Percentiles rank a stretch among this genome's conserved stretches.
Conservation (phyloP, 2,888 invertebrate species). For the Diadromus collaris region DNA sequence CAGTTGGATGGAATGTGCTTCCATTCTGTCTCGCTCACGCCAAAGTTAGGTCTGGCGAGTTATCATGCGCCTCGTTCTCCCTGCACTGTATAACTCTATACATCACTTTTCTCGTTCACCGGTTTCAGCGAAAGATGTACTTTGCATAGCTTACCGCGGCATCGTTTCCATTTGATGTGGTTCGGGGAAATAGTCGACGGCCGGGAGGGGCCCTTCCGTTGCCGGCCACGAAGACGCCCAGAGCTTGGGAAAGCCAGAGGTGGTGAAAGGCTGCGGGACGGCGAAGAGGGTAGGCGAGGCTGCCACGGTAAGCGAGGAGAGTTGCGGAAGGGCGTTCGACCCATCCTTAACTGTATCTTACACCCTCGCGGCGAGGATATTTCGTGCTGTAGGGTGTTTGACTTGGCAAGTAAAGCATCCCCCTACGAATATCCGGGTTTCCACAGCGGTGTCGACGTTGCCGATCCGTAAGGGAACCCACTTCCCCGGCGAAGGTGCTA, state of each 20-base stretch:
- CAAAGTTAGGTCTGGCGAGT: conserved; percentile 40
- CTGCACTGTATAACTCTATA: conserved; percentile 14
- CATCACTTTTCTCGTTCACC: conserved; percentile 27
- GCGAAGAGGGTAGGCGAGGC: conserved; percentile 27
- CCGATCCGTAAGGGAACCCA: conserved; percentile 29
- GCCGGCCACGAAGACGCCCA: conserved; percentile 29
- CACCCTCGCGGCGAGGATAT: conserved; percentile 72
- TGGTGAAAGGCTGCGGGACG: conserved; percentile 34
- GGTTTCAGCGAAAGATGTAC: conserved; percentile 62
- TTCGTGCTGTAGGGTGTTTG: conserved; percentile 75
- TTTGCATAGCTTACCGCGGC: conserved; percentile 67
- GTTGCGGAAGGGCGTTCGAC: conserved; percentile 60
- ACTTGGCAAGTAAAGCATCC: conserved; percentile 76
- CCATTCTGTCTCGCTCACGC: conserved; percentile 25
- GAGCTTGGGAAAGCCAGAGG: conserved; percentile 13
- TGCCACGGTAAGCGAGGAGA: conserved; percentile 28
- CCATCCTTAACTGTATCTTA: conserved; percentile 72
- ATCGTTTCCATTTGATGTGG: conserved; percentile 73
- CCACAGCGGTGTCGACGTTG: conserved; percentile 34
- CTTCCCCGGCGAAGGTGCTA: conserved; percentile 37
- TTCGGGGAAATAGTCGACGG: conserved; percentile 60
- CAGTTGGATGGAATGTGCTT: conserved; percentile 33
- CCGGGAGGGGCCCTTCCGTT: conserved; percentile 15
- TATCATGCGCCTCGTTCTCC: conserved; percentile 11
- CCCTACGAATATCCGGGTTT: conserved; percentile 32